phyloP scores from a whole-genome alignment of 2,113 vertebrate genomes.

The Elachura formosa region DNA sequence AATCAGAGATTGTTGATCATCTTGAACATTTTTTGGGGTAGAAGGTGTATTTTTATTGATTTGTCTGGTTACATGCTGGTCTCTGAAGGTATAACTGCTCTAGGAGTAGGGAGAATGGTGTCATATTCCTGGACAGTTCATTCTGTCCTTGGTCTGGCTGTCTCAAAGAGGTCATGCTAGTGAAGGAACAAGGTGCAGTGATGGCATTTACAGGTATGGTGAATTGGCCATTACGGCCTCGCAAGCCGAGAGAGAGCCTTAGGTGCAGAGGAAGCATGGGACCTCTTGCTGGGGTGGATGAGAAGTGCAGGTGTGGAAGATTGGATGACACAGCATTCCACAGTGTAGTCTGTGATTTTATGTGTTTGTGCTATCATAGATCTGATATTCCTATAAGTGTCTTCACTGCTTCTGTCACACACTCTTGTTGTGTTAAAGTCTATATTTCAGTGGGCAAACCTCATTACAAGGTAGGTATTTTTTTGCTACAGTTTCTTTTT shows the following conservation, averaged over 20 bases:
- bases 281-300: neutral
- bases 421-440: neutral
- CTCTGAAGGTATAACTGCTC: neutral
- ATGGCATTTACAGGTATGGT: neutral
- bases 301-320: neutral
- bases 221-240: neutral
- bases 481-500: neutral
- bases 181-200: neutral
- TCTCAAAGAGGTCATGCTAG: neutral
- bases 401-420: neutral
- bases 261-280: neutral
- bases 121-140: neutral
- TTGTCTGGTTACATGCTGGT: neutral
- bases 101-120: neutral
- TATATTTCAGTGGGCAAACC: neutral
- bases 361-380: neutral
- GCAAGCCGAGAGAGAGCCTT: neutral
- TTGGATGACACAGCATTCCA: neutral
- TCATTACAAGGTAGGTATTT: neutral
- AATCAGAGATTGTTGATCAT: neutral
- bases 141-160: neutral
- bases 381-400: neutral
- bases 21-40: neutral
- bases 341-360: fast-evolving
- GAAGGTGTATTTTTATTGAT: neutral